Conservation (phyloP, 2,113 vertebrate species). For the Cervus canadensis region DNA sequence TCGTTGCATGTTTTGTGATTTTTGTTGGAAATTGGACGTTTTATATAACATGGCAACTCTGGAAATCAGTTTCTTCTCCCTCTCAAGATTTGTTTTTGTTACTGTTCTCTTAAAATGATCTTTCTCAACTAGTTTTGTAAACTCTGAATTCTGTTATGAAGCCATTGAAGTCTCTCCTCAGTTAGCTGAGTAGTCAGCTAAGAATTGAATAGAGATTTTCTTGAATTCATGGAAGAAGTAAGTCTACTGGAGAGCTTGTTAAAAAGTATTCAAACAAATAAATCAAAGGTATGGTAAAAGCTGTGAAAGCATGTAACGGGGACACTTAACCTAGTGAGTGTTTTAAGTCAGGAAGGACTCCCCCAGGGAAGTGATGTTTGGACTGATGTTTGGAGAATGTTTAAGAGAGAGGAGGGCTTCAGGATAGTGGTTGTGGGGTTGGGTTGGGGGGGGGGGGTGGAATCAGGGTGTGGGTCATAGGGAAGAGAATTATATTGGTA, state of each 20-base stretch:
- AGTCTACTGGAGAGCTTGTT: neutral
- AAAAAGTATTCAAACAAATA: neutral
- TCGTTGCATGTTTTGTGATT: neutral
- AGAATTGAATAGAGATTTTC: neutral
- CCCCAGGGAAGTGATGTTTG: neutral
- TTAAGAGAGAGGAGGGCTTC: neutral
- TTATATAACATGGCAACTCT: neutral
- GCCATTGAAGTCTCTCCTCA: neutral
- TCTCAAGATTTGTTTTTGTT: neutral
- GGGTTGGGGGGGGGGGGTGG: accelerated
- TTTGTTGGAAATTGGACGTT: neutral
- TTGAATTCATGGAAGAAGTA: neutral
- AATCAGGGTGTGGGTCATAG: neutral
- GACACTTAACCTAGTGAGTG: neutral
- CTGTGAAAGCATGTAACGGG: neutral
- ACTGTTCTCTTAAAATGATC: neutral
- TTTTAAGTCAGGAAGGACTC: neutral
- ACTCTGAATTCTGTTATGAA: neutral
- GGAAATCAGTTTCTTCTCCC: neutral
- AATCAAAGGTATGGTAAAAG: neutral
- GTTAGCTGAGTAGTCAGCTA: neutral
- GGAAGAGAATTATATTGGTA: neutral
- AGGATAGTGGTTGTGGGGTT: neutral
- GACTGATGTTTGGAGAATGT: neutral
- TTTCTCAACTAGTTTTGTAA: neutral